Percentiles rank a stretch among this genome's conserved stretches.
Conservation (phyloP, 92 coral and sea anemone genomes). For the Nematostella vectensis region DNA sequence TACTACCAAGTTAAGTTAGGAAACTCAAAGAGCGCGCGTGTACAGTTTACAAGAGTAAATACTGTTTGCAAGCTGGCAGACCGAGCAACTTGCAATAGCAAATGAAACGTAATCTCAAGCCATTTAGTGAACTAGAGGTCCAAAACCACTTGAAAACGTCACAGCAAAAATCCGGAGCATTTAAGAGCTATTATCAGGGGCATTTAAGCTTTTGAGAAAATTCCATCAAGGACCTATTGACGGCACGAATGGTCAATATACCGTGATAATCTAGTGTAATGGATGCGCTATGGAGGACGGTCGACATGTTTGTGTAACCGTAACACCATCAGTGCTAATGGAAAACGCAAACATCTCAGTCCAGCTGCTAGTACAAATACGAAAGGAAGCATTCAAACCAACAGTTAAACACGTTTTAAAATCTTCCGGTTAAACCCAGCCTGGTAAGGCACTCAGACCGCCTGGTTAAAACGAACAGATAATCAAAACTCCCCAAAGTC, state of each 20-base stretch:
- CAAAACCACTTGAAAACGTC: slow-evolving; percentile 72
- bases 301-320: slow-evolving; percentile 27
- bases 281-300: slow-evolving; percentile 16
- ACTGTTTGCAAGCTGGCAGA: slow-evolving; percentile 12
- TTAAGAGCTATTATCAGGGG: slow-evolving; percentile 36
- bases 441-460: no score
- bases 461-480: no score
- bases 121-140: slow-evolving; percentile 32
- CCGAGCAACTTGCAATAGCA: slow-evolving; percentile 5
- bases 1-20: no score
- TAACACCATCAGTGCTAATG: slow-evolving; percentile 28
- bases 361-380: background rate
- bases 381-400: no score
- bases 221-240: slow-evolving; percentile 30
- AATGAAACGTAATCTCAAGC: slow-evolving; percentile 45
- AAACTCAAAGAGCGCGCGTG: no score
- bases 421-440: no score
- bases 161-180: slow-evolving; percentile 58
- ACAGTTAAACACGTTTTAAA: no score
- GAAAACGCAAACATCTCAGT: slow-evolving; percentile 5
- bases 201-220: slow-evolving; percentile 36
- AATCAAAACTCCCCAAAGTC: no score
- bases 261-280: slow-evolving; percentile 15
- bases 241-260: slow-evolving; percentile 23
- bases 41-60: background rate